Evolutionary conservation across 1,140 invertebrate species (phyloP).

Genomic region (Bombus haemorrhoidalis): DNA sequence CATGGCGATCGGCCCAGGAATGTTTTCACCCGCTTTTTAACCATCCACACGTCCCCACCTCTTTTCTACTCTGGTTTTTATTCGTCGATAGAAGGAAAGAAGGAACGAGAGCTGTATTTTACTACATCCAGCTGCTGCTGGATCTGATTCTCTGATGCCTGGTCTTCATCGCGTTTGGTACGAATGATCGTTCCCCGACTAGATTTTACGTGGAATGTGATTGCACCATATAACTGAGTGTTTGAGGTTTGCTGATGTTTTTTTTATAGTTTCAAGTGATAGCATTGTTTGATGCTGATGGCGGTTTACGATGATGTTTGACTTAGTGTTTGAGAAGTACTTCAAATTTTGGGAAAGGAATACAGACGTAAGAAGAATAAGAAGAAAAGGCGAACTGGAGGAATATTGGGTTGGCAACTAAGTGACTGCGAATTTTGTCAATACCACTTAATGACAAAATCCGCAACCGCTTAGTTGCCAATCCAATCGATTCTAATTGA

Average conservation of each 20-base stretch:
- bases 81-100: background rate
- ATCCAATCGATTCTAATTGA: too few relatives aligned
- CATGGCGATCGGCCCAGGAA: conserved; percentile 29
- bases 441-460: too few relatives aligned
- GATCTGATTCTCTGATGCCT: background rate
- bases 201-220: background rate
- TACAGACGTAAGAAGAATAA: too few relatives aligned
- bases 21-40: conserved; percentile 16
- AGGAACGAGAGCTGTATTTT: conserved; percentile 15
- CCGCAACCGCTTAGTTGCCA: too few relatives aligned
- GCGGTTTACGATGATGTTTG: too few relatives aligned
- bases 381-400: too few relatives aligned
- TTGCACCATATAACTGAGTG: background rate
- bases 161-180: background rate
- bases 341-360: too few relatives aligned
- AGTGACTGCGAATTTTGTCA: too few relatives aligned
- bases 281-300: too few relatives aligned
- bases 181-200: background rate
- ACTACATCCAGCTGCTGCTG: background rate
- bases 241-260: background rate
- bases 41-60: background rate
- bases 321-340: too few relatives aligned
- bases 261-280: background rate
- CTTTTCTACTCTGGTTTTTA: background rate
- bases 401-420: too few relatives aligned